Base-by-base conservation (phyloP, 2,113 vertebrate species). In the Pycnonotus jocosus region DNA sequence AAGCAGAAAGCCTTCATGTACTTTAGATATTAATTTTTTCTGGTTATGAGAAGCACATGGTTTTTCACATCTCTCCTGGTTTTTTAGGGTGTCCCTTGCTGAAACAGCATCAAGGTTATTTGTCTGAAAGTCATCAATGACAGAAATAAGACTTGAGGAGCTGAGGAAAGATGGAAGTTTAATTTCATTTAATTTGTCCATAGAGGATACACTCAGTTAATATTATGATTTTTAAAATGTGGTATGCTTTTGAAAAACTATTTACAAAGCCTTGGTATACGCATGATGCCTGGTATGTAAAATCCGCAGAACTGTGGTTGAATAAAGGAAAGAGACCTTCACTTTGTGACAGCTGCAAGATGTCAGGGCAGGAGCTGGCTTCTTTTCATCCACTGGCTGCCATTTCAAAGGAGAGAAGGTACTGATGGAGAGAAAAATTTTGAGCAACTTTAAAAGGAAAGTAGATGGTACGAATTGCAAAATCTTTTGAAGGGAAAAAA, bases 11-110 rank as follows among this genome's bases (percentile, higher is more conserved):
- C 4, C 12, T 10, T 85, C 16, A 50, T 20, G 5, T 92, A 79
- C 53, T 92, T 92, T 25, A 76, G 53, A 89, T n/a, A n/a, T n/a
- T n/a, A 94, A 78, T 92, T 91, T 79, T 79, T 95, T 92, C 77
- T 91, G 45, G 15, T 91, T 85, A 48, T 69, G 61, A 92, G 48
- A 92, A 61, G 45, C 61, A 84, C 37, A 48, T 2, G 28, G 13
- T 72, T 22, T 76, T 89, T 72, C 65, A 65, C 21, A 81, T 33
- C 7, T 16, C 5, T 64, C 31, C 40, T 86, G 68, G 33, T 86
- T 92, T 88, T 93, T 54, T 87, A 65, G 45, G 22, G 68, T 11
- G 84, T 86, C 68, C n/a, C 25, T 93, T 86, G 54, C 42, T 86
- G 64, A 88, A 92, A 81, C 15, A 86, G 13, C 0, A 0, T 12